phyloP scores from a whole-genome alignment of 2,113 vertebrate genomes.

The Tachuris rubrigastra region DNA sequence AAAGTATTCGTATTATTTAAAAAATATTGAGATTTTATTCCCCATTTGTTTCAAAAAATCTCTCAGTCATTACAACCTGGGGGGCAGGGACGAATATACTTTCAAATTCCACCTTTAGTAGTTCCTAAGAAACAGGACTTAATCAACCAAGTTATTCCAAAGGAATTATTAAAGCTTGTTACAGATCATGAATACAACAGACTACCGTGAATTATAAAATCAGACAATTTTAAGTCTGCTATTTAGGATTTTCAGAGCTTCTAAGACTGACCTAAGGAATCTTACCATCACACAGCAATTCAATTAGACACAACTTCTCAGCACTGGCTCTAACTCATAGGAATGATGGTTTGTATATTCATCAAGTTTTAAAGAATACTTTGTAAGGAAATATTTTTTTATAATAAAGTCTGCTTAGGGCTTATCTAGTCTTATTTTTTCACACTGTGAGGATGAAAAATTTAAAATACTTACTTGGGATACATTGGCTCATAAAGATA shows the following conservation, averaged over 20 bases:
- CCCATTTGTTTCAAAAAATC: neutral
- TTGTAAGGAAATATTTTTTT: neutral
- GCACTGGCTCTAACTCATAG: neutral
- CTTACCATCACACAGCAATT: neutral
- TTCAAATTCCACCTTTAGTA: neutral
- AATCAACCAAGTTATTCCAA: neutral
- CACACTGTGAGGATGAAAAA: neutral
- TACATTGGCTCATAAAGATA: slow-evolving; percentile 94
- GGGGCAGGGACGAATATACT: neutral
- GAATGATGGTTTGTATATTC: neutral
- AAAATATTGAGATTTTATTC: neutral
- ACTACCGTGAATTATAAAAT: neutral
- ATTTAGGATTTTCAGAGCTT: neutral
- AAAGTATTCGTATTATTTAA: neutral
- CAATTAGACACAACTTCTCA: neutral
- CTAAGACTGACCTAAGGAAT: neutral
- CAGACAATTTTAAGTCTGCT: neutral
- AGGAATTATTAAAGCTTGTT: neutral
- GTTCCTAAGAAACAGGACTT: neutral
- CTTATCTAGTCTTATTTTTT: neutral
- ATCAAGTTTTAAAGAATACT: neutral
- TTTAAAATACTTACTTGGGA: slow-evolving; percentile 86
- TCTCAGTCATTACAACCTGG: fast-evolving
- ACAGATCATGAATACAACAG: neutral
- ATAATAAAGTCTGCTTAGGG: neutral